Percentiles rank a stretch among this genome's conserved stretches.
phyloP scores from a whole-genome alignment of 2,113 vertebrate genomes.

The Brevimyrus niger region DNA sequence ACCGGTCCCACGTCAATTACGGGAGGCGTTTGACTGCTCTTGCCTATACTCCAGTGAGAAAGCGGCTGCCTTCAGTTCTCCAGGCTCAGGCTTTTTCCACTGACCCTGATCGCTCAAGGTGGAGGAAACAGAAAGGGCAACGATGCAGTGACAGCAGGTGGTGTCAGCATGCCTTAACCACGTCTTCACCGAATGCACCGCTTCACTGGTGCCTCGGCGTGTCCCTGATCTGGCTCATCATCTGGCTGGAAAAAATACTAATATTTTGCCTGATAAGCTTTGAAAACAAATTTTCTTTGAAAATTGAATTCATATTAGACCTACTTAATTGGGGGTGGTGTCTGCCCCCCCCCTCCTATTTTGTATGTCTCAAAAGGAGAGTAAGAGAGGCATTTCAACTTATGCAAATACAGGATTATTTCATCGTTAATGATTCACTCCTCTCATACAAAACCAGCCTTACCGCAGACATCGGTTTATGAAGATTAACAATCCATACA shows the following conservation, averaged over 20 bases:
- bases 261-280: not conserved
- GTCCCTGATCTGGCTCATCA: not conserved
- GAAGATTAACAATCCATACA: not conserved
- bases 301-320: not conserved
- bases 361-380: not conserved
- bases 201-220: not conserved
- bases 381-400: not conserved
- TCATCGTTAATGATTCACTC: not conserved
- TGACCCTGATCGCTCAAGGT: not conserved
- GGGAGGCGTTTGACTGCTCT: not conserved
- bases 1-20: not conserved
- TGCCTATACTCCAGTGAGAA: not conserved
- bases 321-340: not conserved
- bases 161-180: not conserved
- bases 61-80: not conserved
- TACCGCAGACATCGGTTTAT: not conserved
- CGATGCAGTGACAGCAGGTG: too few species aligned
- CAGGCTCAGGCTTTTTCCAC: not conserved
- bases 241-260: not conserved
- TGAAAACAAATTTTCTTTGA: not conserved
- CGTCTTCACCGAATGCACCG: not conserved
- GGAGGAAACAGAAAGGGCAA: not conserved
- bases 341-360: not conserved
- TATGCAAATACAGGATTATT: not conserved
- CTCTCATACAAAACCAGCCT: not conserved